Evolutionary conservation across 2,113 vertebrate species (phyloP).

Genomic region (Cardinalis cardinalis): DNA sequence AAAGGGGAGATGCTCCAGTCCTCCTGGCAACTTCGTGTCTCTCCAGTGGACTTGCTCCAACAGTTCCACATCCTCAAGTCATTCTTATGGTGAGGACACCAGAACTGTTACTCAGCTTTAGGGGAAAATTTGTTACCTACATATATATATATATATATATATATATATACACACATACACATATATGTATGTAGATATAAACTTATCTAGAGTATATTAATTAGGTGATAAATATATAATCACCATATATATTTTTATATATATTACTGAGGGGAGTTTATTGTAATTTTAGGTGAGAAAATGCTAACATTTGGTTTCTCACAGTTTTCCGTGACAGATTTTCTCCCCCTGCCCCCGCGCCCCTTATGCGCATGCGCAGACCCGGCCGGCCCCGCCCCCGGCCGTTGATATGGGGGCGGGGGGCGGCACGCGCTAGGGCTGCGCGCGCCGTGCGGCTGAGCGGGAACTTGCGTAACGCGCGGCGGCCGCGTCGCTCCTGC

Average conservation of each 20-base stretch:
- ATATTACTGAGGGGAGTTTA: background rate
- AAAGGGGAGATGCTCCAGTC: background rate
- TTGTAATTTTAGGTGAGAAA: background rate
- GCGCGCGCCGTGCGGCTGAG: background rate
- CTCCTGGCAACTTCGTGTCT: accelerated
- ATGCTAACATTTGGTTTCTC: accelerated
- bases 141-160: too few species aligned
- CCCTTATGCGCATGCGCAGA: background rate
- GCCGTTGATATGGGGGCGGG: background rate
- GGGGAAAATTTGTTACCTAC: background rate
- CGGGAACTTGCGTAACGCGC: background rate
- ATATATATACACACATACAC: too few species aligned
- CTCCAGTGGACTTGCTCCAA: background rate
- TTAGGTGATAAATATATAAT: background rate
- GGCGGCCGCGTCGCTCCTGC: background rate
- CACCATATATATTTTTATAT: too few species aligned
- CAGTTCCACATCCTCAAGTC: background rate
- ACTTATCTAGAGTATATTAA: too few species aligned
- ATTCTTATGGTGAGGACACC: too few species aligned
- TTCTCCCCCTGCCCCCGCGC: accelerated
- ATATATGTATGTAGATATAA: too few species aligned
- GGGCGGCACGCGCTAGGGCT: accelerated
- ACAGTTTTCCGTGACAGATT: accelerated
- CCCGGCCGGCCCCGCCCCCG: background rate
- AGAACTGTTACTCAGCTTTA: background rate